Conservation (phyloP, 2,113 vertebrate species). For the Catharus bicknelli region DNA sequence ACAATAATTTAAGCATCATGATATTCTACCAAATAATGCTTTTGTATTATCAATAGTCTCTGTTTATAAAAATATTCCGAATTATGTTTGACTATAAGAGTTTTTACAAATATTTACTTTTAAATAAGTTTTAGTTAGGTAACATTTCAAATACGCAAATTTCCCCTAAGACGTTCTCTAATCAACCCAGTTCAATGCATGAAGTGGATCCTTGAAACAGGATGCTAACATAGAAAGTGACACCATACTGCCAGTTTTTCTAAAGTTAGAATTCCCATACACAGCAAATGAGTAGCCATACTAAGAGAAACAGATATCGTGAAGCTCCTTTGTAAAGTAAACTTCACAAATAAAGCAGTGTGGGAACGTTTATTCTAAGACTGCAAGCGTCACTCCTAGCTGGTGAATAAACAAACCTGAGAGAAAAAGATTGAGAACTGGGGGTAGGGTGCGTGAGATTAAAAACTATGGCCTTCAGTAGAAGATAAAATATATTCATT, state of each 20-base stretch:
- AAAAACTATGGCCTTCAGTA: neutral
- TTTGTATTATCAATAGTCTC: neutral
- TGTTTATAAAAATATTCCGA: neutral
- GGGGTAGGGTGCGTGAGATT: neutral
- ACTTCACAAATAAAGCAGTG: slow-evolving; percentile 13
- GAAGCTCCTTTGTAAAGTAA: neutral
- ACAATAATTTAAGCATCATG: neutral
- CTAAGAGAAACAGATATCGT: neutral
- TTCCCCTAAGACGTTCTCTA: neutral
- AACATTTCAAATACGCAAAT: neutral
- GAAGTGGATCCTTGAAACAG: neutral
- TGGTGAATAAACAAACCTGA: slow-evolving; percentile 55
- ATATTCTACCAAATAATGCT: neutral
- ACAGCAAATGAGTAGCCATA: neutral
- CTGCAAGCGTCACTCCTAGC: neutral
- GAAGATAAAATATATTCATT: neutral
- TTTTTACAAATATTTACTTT: neutral
- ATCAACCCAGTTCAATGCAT: neutral
- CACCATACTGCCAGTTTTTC: neutral
- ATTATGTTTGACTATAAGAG: neutral
- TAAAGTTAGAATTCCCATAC: neutral
- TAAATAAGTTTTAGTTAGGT: neutral
- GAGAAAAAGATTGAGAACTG: neutral
- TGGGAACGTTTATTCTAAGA: slow-evolving; percentile 60
- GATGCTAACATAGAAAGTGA: neutral